phyloP scores from a whole-genome alignment of 2,888 invertebrate species.

The Siphlonurus alternatus region DNA sequence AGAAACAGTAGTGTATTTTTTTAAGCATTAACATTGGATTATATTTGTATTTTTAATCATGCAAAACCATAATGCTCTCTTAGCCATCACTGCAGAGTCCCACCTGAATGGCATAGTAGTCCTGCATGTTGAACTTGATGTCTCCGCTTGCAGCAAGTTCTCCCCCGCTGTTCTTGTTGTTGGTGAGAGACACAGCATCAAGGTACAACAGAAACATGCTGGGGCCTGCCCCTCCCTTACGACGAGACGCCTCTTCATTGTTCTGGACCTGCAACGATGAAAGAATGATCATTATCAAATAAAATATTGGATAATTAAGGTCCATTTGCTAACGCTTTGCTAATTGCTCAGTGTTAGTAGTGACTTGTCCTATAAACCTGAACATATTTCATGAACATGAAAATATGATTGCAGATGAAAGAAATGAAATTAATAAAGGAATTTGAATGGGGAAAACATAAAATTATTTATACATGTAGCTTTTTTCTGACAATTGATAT shows the following conservation, averaged over 20 bases:
- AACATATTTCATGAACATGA: background rate
- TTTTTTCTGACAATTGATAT: too few relatives aligned
- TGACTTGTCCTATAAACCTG: background rate
- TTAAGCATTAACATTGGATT: too few relatives aligned
- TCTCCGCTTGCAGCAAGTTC: constrained; percentile 25
- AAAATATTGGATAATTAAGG: background rate
- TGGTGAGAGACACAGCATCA: constrained; percentile 59
- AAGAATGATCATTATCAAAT: background rate
- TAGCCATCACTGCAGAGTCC: too few relatives aligned
- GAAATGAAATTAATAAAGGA: too few relatives aligned
- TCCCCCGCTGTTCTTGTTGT: constrained; percentile 45
- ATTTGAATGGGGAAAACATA: too few relatives aligned
- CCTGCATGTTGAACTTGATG: constrained; percentile 50
- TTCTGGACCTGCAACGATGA: background rate
- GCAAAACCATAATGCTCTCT: too few relatives aligned
- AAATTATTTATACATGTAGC: too few relatives aligned
- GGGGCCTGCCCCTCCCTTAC: constrained; percentile 36
- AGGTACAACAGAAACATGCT: constrained; percentile 55
- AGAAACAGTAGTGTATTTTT: too few relatives aligned
- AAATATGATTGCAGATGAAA: too few relatives aligned
- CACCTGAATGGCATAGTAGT: constrained; percentile 60
- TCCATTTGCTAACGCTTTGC: background rate
- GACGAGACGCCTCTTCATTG: constrained; percentile 35
- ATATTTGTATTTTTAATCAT: too few relatives aligned
- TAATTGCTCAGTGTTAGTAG: background rate